Evolutionary conservation across 2,797 vertebrate species (phyloP).

Genomic region (Muscicapa comitata): DNA sequence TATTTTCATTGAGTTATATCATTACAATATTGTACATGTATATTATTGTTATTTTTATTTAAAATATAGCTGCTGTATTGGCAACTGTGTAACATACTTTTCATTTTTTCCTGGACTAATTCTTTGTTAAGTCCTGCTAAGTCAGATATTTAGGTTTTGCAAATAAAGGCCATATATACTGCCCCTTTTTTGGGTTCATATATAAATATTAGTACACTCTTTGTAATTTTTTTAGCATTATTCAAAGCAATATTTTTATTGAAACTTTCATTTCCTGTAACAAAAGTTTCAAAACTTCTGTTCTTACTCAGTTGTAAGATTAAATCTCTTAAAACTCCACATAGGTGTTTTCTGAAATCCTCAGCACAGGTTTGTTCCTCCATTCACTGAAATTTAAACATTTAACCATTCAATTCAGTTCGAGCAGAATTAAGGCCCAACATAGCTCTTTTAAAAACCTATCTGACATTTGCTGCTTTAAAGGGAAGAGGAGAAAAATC

Average conservation of each 20-base stretch:
- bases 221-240: background rate
- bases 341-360: background rate
- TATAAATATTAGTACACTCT: background rate
- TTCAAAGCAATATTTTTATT: conserved; percentile 5
- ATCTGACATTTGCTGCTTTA: background rate
- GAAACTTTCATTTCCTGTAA: background rate
- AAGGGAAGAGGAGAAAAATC: background rate
- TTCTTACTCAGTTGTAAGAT: background rate
- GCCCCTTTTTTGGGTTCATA: background rate
- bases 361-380: background rate
- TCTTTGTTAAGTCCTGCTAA: background rate
- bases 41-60: conserved; percentile 46
- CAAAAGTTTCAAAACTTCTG: background rate
- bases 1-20: conserved; percentile 16
- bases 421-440: background rate
- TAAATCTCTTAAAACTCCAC: background rate
- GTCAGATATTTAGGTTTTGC: background rate
- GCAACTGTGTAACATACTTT: conserved; percentile 10
- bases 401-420: background rate
- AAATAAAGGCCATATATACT: background rate
- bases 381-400: background rate
- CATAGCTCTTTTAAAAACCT: background rate
- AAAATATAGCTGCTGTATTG: conserved; percentile 15
- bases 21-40: conserved; percentile 24
- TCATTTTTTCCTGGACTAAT: background rate